A percentile compares a stretch with the other conserved stretches of the same genome.
Conservation (phyloP, 2,888 invertebrate genomes). For the Pollenia labialis region DNA sequence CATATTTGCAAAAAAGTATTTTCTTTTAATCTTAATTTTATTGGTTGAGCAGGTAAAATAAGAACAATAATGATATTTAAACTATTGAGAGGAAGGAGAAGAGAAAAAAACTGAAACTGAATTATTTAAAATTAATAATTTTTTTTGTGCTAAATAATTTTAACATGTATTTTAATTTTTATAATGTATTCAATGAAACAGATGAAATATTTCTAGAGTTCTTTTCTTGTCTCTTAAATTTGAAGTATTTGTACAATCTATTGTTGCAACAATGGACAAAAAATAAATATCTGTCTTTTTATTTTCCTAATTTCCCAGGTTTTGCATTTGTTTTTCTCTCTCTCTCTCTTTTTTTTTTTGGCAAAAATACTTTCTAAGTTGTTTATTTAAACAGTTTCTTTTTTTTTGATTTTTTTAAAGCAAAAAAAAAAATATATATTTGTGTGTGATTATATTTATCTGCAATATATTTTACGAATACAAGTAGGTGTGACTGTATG, state of each 20-base stretch:
- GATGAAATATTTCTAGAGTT: neutral
- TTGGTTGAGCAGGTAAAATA: neutral
- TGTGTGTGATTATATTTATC: neutral
- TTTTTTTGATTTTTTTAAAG: conserved; percentile 11
- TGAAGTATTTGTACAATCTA: neutral
- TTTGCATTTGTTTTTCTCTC: neutral
- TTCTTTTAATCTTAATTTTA: neutral
- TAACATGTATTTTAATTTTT: conserved; percentile 27
- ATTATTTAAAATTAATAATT: conserved; percentile 16
- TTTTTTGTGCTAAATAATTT: neutral
- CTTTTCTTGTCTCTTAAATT: conserved; percentile 7
- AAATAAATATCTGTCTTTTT: neutral
- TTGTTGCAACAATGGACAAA: neutral
- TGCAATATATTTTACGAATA: neutral
- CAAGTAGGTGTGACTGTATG: conserved; percentile 29
- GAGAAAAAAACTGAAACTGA: neutral
- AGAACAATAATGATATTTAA: neutral
- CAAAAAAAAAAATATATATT: neutral
- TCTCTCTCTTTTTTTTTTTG: neutral
- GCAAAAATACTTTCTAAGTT: neutral
- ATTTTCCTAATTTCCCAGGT: neutral
- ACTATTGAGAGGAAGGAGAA: neutral
- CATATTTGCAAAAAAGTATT: neutral
- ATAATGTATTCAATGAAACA: conserved; percentile 33
- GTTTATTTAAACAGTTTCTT: conserved; percentile 33